Conservation (phyloP, 1,140 invertebrate species). For the Agrypnia vestita region DNA sequence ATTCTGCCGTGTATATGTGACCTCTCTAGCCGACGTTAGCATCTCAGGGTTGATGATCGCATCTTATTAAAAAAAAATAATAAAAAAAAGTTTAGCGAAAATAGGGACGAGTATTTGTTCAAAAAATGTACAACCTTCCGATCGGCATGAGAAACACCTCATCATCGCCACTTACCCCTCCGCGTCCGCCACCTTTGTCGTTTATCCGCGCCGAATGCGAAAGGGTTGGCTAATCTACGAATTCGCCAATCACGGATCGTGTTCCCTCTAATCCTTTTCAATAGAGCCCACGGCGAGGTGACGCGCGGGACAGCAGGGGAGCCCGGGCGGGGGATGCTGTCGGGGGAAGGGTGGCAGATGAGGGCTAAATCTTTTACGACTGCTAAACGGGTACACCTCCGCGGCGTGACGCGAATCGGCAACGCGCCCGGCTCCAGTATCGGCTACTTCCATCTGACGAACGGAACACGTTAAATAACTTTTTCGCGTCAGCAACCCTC, state of each 20-base stretch:
- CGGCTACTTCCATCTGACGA: conserved; percentile 1
- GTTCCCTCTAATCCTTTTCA: conserved; percentile 22
- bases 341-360: not conserved
- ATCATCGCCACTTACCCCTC: not conserved
- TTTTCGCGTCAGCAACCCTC: too few species aligned
- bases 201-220: conserved; percentile 15
- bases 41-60: too few species aligned
- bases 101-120: too few species aligned
- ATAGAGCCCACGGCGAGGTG: conserved; percentile 26
- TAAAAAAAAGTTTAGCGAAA: too few species aligned
- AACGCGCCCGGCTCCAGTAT: not conserved
- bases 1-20: too few species aligned
- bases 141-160: too few species aligned
- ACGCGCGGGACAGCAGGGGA: not conserved
- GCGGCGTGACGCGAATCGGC: conserved; percentile 11
- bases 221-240: conserved; percentile 34
- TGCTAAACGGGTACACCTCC: conserved; percentile 28
- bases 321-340: not conserved
- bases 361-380: conserved; percentile 21
- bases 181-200: not conserved
- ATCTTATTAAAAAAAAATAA: too few species aligned
- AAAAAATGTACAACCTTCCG: too few species aligned
- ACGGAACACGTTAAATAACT: not conserved
- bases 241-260: conserved; percentile 31
- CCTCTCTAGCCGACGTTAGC: too few species aligned